Evolutionary conservation across 2,113 vertebrate species (phyloP), one percentile per base, ranked within the genome.

Genomic region (Colius striatus): DNA sequence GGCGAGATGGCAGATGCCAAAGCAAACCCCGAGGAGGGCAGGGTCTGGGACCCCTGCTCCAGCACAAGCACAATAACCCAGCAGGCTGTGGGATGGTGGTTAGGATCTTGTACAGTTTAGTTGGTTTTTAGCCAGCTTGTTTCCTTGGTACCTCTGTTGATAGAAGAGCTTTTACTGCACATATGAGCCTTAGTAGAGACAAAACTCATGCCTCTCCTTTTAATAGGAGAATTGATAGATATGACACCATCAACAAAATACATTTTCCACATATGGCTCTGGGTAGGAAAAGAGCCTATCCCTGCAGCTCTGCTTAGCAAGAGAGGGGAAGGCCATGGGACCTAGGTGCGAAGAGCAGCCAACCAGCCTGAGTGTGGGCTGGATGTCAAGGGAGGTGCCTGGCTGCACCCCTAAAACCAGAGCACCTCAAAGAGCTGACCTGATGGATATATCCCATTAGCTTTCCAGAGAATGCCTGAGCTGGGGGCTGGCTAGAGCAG

Each of bases 71-170:
- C 74, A 58, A 10, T 14, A 53, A 66, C 23, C 54, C 79, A 85
- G 0, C 55, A 25, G 50, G 34, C 90, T 89, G 75, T 0, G 27
- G 63, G 82, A 22, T 36, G 71, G 29, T 30, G 34, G 90, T 74
- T 67, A 76, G 53, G 63, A 86, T 81, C 90, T 70, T 51, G 53
- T 65, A 45, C 6, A n/a, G 43, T 51, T 66, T 23, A 51, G 57
- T 0, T 89, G 93, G 27, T 9, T 51, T 87, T 77, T 2, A 67
- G 65, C 94, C 92, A 86, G 61, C 68, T 93, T 0, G 8, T 96
- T 86, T 95, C 93, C 85, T 84, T 72, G 84, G 78, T 91, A 93
- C 72, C 76, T 82, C n/a, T 94, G 87, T 94, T 96, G 91, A 80
- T 61, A 91, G 58, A 84, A 94, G 76, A 70, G 92, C 77, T 96